Evolutionary conservation across 2,113 vertebrate genomes (phyloP).

Genomic region (Archocentrus centrarchus): DNA sequence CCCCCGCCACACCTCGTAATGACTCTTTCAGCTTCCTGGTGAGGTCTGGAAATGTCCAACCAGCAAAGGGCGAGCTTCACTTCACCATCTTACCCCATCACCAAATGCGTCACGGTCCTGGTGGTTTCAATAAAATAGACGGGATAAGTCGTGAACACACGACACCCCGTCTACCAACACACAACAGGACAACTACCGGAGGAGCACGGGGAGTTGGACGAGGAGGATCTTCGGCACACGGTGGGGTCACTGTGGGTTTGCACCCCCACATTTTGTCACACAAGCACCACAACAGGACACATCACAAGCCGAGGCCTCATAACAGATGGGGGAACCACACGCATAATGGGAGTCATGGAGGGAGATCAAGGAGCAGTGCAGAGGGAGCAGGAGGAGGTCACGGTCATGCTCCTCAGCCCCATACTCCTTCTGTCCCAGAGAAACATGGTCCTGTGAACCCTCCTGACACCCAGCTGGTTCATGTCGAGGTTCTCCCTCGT

Average conservation of each 20-base stretch:
- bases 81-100: slow-evolving; percentile 85
- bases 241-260: neutral
- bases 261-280: slow-evolving; percentile 59
- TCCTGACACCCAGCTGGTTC: slow-evolving; percentile 43
- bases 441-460: slow-evolving; percentile 37
- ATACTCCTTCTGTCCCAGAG: slow-evolving; percentile 42
- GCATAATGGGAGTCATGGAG: slow-evolving; percentile 39
- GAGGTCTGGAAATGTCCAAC: slow-evolving; percentile 85
- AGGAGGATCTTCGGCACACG: neutral
- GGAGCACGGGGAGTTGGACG: slow-evolving; percentile 22
- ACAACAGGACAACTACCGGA: slow-evolving; percentile 32
- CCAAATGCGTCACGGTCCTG: slow-evolving; percentile 52
- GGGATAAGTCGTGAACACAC: slow-evolving; percentile 19
- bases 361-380: slow-evolving; percentile 1
- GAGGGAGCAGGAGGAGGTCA: slow-evolving; percentile 31
- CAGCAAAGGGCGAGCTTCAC: slow-evolving; percentile 82
- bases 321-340: slow-evolving; percentile 71
- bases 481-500: slow-evolving; percentile 65
- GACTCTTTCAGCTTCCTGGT: slow-evolving; percentile 89
- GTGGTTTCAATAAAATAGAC: slow-evolving; percentile 32
- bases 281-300: slow-evolving; percentile 68
- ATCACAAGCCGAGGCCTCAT: slow-evolving; percentile 59
- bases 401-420: neutral
- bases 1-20: slow-evolving; percentile 68
- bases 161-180: slow-evolving; percentile 4